Base-by-base conservation (phyloP, 2,888 invertebrate species). In the Petrophora chlorosata region DNA sequence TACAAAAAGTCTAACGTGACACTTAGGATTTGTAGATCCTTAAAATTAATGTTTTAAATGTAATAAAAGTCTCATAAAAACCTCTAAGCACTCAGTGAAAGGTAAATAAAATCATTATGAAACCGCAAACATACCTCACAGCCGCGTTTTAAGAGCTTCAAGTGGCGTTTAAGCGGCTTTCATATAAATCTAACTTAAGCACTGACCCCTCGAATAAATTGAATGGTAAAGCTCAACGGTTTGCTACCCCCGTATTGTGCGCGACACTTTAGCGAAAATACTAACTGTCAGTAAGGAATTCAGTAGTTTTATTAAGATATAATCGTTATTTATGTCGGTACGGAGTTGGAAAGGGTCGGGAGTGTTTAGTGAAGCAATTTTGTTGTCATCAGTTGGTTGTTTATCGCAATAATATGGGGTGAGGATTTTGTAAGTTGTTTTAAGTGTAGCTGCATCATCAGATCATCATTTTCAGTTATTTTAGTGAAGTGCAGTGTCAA, bases 111-210 rank as follows among this genome's bases (percentile, higher is more conserved):
- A 43, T 38, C 33, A 49, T 48, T 35, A 42, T 26, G 9, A 25
- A 40, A 44, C 43, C 39, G 30, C 39, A 16, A 39, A 33, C 43
- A 44, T 39, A 25, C 49, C 23, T 50, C 43, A 40, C 23, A 28
- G 10, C 13, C 34, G n/a, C n/a, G 13, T 40, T 50, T 46, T 16
- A 45, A 41, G 38, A 41, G 41, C 49, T 22, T 38, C 45, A 39
- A 56, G 56, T 34, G 33, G 47, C 42, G 41, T 26, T 47, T 44
- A 50, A 56, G 55, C 52, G 54, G 48, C 51, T 53, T 53, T 48
- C 54, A 29, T 65, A 66, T 70, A 69, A 73, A 74, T 67, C 64
- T 61, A 47, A 63, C 58, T 65, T 70, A 72, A 69, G 69, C 53
- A 67, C 62, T 71, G 68, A 67, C 71, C 71, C 48, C 68, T 65